These are phyloP conservation scores for Periophthalmodon schlosseri DNA, from an alignment of 2,113 vertebrate species.

Conservation along the genomic window DNA sequence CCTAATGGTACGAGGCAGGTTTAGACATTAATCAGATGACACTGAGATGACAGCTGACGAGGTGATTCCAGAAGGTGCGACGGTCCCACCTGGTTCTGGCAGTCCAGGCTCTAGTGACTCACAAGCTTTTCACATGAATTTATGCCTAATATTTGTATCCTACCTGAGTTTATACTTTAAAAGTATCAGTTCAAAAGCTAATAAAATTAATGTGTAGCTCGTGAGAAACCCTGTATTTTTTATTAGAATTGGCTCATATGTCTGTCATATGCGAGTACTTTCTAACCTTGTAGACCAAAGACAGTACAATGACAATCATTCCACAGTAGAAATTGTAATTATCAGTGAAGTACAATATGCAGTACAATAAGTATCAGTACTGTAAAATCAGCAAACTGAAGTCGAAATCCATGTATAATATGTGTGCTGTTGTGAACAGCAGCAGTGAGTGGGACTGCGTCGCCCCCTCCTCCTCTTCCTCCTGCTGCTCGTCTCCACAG, in stretches of 20 bases:
- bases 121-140: background rate
- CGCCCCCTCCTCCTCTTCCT: slow-evolving; percentile 49
- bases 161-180: background rate
- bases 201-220: background rate
- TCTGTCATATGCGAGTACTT: background rate
- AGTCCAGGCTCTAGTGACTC: background rate
- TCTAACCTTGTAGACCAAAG: background rate
- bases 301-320: background rate
- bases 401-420: background rate
- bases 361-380: background rate
- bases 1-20: background rate
- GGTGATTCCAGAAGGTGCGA: background rate
- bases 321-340: background rate
- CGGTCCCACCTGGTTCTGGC: background rate
- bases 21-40: background rate
- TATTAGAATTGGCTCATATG: background rate
- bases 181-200: background rate
- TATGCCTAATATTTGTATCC: background rate
- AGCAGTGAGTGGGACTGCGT: slow-evolving; percentile 11
- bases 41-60: background rate
- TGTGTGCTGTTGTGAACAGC: slow-evolving; percentile 2
- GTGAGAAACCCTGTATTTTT: background rate
- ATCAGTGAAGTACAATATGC: background rate
- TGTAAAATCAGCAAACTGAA: background rate
- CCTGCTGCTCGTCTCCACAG: slow-evolving; percentile 36